Base-by-base conservation (phyloP, 2,113 vertebrate genomes). In the Engraulis encrasicolus region DNA sequence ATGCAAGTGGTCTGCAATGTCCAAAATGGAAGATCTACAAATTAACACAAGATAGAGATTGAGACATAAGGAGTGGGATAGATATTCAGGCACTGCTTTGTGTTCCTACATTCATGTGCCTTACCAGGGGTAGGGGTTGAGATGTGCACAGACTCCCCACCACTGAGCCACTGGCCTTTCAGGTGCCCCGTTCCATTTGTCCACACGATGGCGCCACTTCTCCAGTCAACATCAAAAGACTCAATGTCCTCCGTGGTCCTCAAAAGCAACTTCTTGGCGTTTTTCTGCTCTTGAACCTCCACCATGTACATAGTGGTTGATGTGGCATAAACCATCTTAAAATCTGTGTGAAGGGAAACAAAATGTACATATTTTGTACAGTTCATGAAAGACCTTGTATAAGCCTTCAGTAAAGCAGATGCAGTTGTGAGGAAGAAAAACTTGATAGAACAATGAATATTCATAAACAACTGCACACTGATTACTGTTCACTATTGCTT, bases 141-240 rank as follows among this genome's bases (percentile, higher is more conserved):
- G 15, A 99, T 91, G 50, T 90, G 23, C 81, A 96, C 93, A 1
- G 90, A 92, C 81, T 85, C 90, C 48, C 90, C 92, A 4, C 87
- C 88, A 52, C 87, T 90, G 6, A 94, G 89, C 82, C 88, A 80
- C 0, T 93, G 89, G 80, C 92, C 92, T 61, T 96, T 90, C 49
- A 98, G 78, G 0, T 90, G 93, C 2, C 97, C 96, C 2, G 6
- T 93, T 2, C 93, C 86, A 91, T 97, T 96, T 0, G 93, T 91
- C 93, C 97, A 97, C 3, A 97, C 97, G 17, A 97, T 79, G 85
- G 94, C 92, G 0, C 93, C 91, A 88, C 94, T 94, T 86, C 93
- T 92, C 97, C 96, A 98, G 88, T 96, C 95, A 34, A 98, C 18
- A 9, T 97, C 97, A 91, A 98, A 95, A 3, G 97, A 92, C 38